Evolutionary conservation across 2,888 invertebrate species (phyloP), one percentile per base, ranked within the genome.

Genomic region (Choristoneura rosaceana): DNA sequence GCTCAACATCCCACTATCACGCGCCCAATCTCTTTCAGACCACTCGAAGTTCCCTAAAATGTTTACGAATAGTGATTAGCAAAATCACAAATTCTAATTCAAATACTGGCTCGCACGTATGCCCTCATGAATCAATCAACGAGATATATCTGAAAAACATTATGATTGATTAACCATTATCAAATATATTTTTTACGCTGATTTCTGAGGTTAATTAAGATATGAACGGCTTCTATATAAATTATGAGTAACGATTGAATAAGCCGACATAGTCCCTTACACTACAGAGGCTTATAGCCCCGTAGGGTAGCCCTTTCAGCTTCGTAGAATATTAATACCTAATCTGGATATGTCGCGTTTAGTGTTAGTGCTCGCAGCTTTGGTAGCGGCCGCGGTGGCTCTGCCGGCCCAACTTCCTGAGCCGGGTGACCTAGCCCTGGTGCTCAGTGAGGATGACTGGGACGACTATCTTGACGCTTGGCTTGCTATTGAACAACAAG

Each of bases 381-480:
- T 85, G 9, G 74, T 80, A 62, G 79, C 81, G 74, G 84, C 78
- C 2, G 79, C 77, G 17, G 78, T 79, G 67, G 84, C 88, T 8
- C 63, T 83, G 52, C 85, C 86, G 33, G 73, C 82, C 2, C 77
- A 83, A 14, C 70, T 90, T 45, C 62, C 67, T 9, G 89, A 91
- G 70, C 94, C 93, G 0, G 86, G 87, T 4, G 80, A 91, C 10
- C 77, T 94, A 25, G 91, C 90, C 2, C 77, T 89, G 61, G 74
- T 88, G 41, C 85, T 93, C 43, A 84, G 81, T 64, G 94, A 93
- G 81, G 92, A 94, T 2, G 90, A 91, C 7, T 94, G 93, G 73
- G 94, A 94, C 74, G 93, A 93, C 68, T 93, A 94, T 70, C 84
- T 93, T 8, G 94, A 94, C 66, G 75, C 78, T 5, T 94, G 92